Conservation (phyloP, 2,113 vertebrate genomes). For the Carettochelys insculpta region DNA sequence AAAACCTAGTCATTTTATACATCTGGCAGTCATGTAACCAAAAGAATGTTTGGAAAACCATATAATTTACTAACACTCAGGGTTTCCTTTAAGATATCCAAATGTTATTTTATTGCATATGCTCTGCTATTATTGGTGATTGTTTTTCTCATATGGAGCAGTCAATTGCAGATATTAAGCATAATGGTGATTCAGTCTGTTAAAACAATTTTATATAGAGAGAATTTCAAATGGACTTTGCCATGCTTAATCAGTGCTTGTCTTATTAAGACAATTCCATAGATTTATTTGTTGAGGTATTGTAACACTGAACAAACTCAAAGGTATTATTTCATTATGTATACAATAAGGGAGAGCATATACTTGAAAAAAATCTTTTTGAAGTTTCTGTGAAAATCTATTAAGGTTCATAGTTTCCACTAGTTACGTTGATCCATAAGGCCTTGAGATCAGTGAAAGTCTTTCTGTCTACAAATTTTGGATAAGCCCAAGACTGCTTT, state of each 20-base stretch:
- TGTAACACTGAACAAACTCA: background rate
- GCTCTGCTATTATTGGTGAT: background rate
- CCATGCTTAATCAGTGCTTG: background rate
- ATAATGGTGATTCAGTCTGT: background rate
- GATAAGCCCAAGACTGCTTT: background rate
- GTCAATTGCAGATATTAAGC: background rate
- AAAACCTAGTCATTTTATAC: background rate
- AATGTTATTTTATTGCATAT: background rate
- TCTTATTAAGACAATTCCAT: background rate
- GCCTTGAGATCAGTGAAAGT: too few species aligned
- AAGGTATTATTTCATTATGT: background rate
- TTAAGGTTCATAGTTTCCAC: background rate
- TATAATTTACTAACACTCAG: background rate
- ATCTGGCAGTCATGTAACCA: background rate
- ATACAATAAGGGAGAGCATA: background rate
- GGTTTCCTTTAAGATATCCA: background rate
- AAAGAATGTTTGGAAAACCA: fast-evolving
- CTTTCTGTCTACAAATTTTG: background rate
- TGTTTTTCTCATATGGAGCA: background rate
- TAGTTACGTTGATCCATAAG: too few species aligned
- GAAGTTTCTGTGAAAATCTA: background rate
- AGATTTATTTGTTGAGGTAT: background rate
- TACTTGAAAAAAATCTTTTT: background rate
- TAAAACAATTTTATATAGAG: background rate
- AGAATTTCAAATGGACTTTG: background rate